Conservation (phyloP, 35 echinoderm and acorn worm genomes). For the Chiridota heheva region DNA sequence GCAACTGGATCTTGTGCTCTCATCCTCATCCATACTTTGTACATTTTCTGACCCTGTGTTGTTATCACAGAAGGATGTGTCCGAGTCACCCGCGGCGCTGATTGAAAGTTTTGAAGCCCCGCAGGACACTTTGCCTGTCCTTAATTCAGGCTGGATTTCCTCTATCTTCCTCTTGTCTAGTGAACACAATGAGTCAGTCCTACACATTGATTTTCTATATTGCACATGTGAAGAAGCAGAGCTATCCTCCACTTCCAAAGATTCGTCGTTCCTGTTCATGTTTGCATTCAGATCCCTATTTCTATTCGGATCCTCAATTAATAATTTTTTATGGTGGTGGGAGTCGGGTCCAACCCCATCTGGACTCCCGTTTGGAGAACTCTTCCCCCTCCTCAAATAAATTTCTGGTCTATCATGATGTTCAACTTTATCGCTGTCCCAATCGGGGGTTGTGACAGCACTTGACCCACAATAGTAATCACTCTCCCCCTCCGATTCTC, state of each 20-base stretch:
- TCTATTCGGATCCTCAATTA: conserved; percentile 23
- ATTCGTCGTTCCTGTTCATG: conserved; percentile 1
- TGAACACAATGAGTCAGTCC: background rate
- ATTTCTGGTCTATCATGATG: conserved; percentile 44
- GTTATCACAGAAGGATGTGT: conserved; percentile 1
- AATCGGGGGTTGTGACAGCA: conserved; percentile 80
- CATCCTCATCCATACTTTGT: conserved; percentile 38
- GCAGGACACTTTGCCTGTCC: conserved; percentile 28
- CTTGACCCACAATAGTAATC: conserved; percentile 69
- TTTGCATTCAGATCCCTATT: conserved; percentile 35
- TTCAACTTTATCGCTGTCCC: conserved; percentile 53
- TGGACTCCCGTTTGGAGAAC: conserved; percentile 27
- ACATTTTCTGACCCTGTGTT: conserved; percentile 12
- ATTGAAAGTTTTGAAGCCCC: no score
- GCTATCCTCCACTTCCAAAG: background rate
- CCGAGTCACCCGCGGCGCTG: background rate
- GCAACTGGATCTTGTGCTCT: conserved; percentile 6
- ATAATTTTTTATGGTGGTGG: background rate
- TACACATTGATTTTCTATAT: background rate
- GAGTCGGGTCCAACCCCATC: conserved; percentile 1
- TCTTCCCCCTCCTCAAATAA: conserved; percentile 40
- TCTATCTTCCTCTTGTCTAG: conserved; percentile 39
- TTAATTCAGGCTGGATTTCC: conserved; percentile 27
- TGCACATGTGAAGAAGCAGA: background rate
- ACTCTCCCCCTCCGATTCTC: conserved; percentile 68